These are phyloP conservation scores for Cyprichromis sp. DNA, from an alignment of 2,113 vertebrate genomes.

Conservation along the genomic window DNA sequence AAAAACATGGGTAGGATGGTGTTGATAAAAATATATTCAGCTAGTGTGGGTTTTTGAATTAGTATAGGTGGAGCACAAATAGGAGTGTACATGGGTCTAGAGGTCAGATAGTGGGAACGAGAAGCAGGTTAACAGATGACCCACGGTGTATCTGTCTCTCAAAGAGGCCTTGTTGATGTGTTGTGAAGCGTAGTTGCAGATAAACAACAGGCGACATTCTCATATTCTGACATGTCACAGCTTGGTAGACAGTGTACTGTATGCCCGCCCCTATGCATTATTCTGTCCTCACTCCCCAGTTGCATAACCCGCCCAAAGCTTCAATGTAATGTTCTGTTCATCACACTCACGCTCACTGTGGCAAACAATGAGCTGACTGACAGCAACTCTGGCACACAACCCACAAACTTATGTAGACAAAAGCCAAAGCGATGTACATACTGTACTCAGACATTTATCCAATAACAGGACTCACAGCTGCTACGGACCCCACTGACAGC, in stretches of 20 bases:
- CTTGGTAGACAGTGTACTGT: slow-evolving; percentile 25
- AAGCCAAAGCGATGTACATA: neutral
- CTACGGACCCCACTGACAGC: neutral
- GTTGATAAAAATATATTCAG: neutral
- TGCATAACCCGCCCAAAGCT: slow-evolving; percentile 24
- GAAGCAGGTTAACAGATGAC: neutral
- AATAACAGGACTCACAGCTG: neutral
- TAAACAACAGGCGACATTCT: slow-evolving; percentile 50
- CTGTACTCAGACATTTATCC: neutral
- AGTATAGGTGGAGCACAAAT: neutral
- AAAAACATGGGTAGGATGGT: neutral
- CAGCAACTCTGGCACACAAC: neutral
- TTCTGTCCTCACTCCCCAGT: slow-evolving; percentile 10
- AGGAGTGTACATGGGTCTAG: neutral
- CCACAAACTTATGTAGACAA: neutral
- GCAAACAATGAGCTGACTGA: slow-evolving; percentile 22
- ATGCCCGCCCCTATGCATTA: slow-evolving; percentile 19
- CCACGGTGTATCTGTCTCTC: slow-evolving; percentile 19
- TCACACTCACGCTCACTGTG: neutral
- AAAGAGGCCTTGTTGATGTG: slow-evolving; percentile 42
- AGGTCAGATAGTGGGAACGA: slow-evolving; percentile 14
- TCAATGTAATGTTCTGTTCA: slow-evolving; percentile 5
- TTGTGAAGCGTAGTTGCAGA: neutral
- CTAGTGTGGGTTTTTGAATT: neutral
- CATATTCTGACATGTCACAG: slow-evolving; percentile 14